Evolutionary conservation across 1,140 invertebrate genomes (phyloP), one percentile per base, ranked within the genome.

Genomic region (Drosophila truncata): DNA sequence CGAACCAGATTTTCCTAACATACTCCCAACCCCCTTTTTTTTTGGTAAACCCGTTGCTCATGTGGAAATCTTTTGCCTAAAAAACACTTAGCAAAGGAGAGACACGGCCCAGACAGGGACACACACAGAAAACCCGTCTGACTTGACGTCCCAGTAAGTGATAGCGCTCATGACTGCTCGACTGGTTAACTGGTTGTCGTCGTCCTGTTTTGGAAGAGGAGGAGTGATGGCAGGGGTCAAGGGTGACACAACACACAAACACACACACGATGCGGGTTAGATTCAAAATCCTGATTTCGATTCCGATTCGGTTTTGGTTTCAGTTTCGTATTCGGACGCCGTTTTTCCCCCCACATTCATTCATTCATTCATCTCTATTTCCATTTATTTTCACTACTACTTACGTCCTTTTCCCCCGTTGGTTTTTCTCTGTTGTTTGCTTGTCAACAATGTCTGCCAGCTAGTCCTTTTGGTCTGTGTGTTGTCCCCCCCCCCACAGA

Each of bases 131-230:
- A 11, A 88, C 84, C 80, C 74, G 84, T 87, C 77, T 73, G 72
- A 84, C 80, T 74, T 88, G 77, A 78, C 54, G 87, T 73, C 72
- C 66, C 82, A 83, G 84, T 87, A 88, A 90, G 85, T 88, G 84
- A 88, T 88, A 90, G 64, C 84, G 64, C 80, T 84, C 81, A 72
- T 77, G 82, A 80, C 76, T 79, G 71, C 61, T 72, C 47, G 39
- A 76, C 79, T 66, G 61, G 46, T 70, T 62, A 55, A 29, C 74
- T 66, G 49, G 54, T 49, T 72, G 37, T 57, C 23, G 47, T 52
- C n/a, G 49, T 31, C 20, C 42, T 33, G 35, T 29, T 44, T 20
- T n/a, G 29, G 16, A 57, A 33, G 20, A 25, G 33, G 23, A 31
- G 55, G 79, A 50, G 47, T 50, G 47, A 18, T 29, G 62, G 58